Base-by-base conservation (phyloP, 35 echinoderm and acorn worm genomes). In the Amphiura filiformis region DNA sequence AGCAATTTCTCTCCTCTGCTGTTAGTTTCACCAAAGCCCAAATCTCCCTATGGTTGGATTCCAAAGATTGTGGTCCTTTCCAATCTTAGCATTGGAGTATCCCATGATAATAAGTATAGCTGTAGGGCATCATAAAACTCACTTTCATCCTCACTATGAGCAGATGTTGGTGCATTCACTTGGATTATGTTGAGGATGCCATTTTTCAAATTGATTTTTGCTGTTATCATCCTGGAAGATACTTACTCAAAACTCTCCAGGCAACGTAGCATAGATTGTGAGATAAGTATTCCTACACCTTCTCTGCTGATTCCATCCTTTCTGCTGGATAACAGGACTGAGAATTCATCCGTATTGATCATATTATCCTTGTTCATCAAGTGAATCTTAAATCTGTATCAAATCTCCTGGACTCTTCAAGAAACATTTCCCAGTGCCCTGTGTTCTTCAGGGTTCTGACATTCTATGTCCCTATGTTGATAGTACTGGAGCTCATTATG, bases 381-480 rank as follows among this genome's bases (percentile, higher is more conserved):
- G 35, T 65, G 56, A 42, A 23, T 85, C 81, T 83, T 39, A 49
- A 37, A 83, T 65, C 42, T 14, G 65, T 11, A 20, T 85, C 31
- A 34, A 57, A 85, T 36, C 35, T 85, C 23, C 83, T 85, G 30
- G 83, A 47, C 32, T 85, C 83, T 15, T 85, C 57, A 5, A 85
- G 56, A 28, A 85, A 17, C 34, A 85, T 85, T 0, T 85, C 83
- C 83, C 56, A 85, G 30, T 85, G 30, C 15, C 83, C 83, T 32
- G 1, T 34, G 32, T 47, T 85, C 57, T 30, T 47, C 9, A 85
- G 56, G 26, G 83, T 85, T 30, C 83, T 85, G 30, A 85, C 83
- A 85, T 85, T 85, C 83, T 52, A 85, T 34, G 83, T 85, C 32
- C 83, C 83, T n/a, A 85, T 85, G 32, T 82, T 82, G 26, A 70